Evolutionary conservation across 30 jellyfish, hydroid and myxozoan genomes (phyloP).

Genomic region (Cassiopea andromeda): DNA sequence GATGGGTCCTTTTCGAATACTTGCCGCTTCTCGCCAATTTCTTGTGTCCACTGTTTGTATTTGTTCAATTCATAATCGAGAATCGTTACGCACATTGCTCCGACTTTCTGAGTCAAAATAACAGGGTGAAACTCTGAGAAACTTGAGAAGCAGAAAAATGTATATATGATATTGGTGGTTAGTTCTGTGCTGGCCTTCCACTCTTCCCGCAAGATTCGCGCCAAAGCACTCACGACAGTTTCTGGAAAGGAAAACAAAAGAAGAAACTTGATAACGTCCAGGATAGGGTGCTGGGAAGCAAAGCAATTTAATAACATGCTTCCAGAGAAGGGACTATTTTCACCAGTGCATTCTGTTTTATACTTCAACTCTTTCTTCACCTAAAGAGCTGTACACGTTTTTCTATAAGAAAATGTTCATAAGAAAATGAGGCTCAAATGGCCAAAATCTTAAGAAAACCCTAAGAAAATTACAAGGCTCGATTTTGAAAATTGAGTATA

Average conservation of each 20-base stretch:
- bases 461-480: too few relatives aligned
- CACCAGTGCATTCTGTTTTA: too few relatives aligned
- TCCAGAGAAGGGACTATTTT: too few relatives aligned
- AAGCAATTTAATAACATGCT: too few relatives aligned
- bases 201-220: constrained; percentile 94
- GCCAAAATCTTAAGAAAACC: too few relatives aligned
- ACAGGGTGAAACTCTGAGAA: constrained; percentile 95
- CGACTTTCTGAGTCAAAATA: constrained; percentile 85
- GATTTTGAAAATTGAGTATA: too few relatives aligned
- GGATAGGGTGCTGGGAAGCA: too few relatives aligned
- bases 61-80: constrained; percentile 88
- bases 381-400: too few relatives aligned
- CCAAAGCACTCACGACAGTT: constrained; percentile 95
- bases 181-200: constrained; percentile 97
- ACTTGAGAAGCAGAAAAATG: constrained; percentile 98
- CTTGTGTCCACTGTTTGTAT: constrained; percentile 91
- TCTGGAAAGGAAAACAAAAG: constrained; percentile 48
- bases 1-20: constrained; percentile 75
- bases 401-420: too few relatives aligned
- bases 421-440: too few relatives aligned
- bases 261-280: too few relatives aligned
- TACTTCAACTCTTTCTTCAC: too few relatives aligned
- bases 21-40: constrained; percentile 77
- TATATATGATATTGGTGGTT: constrained; percentile 94
- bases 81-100: constrained; percentile 92